Base-by-base conservation (phyloP, 2,113 vertebrate genomes). In the Ranitomeya variabilis region DNA sequence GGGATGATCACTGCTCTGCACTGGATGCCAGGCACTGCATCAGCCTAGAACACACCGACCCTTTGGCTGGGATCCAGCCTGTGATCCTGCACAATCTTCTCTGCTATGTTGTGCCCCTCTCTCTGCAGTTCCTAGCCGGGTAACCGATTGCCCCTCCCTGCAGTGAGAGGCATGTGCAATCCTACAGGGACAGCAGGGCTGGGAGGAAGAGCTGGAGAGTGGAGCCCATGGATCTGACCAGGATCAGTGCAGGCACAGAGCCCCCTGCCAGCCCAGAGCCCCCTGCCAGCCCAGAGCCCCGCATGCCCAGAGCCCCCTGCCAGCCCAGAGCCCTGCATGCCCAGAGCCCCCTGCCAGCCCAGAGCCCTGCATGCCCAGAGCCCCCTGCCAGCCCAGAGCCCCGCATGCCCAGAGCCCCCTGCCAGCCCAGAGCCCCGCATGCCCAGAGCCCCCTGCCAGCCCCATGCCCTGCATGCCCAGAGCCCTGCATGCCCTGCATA, bases 71-170 rank as follows among this genome's bases (percentile, higher is more conserved):
- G 52, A 4, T 87, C 86, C 86, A 69, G 62, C 18, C 86, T 73
- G 79, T 76, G 67, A 55, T 84, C 51, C 52, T 69, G 54, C 67
- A 66, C 78, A 54, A 31, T 74, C 87, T 51, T 71, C 87, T 80
- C 74, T 66, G 86, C 19, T 79, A 19, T 81, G n/a, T 26, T 26
- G 14, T 52, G 67, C 79, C 31, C 59, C 87, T 83, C 87, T 83
- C 81, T 82, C 82, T 74, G 82, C 81, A 69, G 73, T 85, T 79
- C 73, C 26, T n/a, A 79, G 81, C 73, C 71, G 81, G 81, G 87
- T 85, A 85, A 79, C 87, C 81, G 87, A 83, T 59, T 45, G 87
- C 87, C 81, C 87, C 87, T 85, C 87, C 87, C 87, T 89, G 87
- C 87, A 89, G 87, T 78, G 82, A 85, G 60, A 89, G 87, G 74